Percentiles rank a stretch among this genome's conserved stretches.
Conservation (phyloP, 2,888 invertebrate genomes). For the Phengaris arion region DNA sequence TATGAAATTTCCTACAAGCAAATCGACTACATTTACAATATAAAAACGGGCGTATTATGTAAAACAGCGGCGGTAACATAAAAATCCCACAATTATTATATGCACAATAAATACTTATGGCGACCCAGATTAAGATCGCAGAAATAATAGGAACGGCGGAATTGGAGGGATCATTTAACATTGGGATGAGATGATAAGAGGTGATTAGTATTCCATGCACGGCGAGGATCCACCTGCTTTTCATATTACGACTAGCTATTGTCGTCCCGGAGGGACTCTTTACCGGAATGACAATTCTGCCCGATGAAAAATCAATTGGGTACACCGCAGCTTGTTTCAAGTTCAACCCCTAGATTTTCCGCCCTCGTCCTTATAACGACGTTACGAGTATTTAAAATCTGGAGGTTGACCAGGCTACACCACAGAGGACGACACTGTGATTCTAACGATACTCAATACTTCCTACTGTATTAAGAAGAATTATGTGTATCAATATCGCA, state of each 20-base stretch:
- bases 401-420: not conserved
- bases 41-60: conserved; percentile 13
- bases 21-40: not conserved
- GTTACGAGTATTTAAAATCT: no score
- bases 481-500: not conserved
- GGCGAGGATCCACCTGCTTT: conserved; percentile 74
- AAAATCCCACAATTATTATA: conserved; percentile 30
- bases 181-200: conserved; percentile 67
- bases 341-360: no score
- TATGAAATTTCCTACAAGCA: not conserved
- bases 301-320: conserved; percentile 74
- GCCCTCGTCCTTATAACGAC: no score
- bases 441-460: conserved; percentile 7
- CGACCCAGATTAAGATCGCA: conserved; percentile 34
- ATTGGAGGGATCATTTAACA: conserved; percentile 60
- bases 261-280: conserved; percentile 66
- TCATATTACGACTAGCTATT: conserved; percentile 72
- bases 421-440: not conserved
- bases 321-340: not conserved
- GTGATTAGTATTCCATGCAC: conserved; percentile 70
- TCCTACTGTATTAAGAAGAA: not conserved
- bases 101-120: conserved; percentile 32
- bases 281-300: conserved; percentile 69
- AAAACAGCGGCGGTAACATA: not conserved
- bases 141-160: conserved; percentile 51